phyloP scores from a whole-genome alignment of 2,888 invertebrate species.

The Drosophila falleni region DNA sequence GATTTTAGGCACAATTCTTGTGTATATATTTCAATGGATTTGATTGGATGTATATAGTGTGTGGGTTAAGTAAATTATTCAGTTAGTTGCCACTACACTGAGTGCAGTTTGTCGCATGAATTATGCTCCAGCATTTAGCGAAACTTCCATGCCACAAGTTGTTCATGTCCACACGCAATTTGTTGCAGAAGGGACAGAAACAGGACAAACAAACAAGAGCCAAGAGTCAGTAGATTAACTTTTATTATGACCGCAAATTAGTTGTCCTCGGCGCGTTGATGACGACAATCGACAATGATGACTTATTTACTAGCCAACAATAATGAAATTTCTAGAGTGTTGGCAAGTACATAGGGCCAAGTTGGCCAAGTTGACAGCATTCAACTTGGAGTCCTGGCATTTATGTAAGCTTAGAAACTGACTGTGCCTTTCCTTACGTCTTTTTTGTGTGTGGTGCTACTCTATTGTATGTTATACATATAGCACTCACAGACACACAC shows the following conservation, averaged over 20 bases:
- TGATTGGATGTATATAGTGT: too few relatives aligned
- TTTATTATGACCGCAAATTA: constrained; percentile 84
- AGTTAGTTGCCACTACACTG: not conserved
- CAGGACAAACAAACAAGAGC: constrained; percentile 31
- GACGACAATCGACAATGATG: constrained; percentile 81
- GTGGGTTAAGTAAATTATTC: not conserved
- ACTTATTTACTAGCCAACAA: constrained; percentile 73
- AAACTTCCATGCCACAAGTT: constrained; percentile 9
- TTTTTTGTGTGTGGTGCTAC: constrained; percentile 56
- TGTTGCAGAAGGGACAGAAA: constrained; percentile 40
- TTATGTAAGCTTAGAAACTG: constrained; percentile 49
- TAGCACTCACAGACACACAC: constrained; percentile 21
- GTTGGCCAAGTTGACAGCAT: constrained; percentile 47
- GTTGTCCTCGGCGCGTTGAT: constrained; percentile 81
- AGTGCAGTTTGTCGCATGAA: not conserved
- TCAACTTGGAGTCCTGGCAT: constrained; percentile 15
- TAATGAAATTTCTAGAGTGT: constrained; percentile 37
- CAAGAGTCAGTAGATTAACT: constrained; percentile 83
- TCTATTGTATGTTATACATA: constrained; percentile 61
- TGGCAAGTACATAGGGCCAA: constrained; percentile 47
- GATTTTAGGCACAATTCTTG: too few relatives aligned
- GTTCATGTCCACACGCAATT: constrained; percentile 44
- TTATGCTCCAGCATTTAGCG: constrained; percentile 9
- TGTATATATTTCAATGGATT: too few relatives aligned
- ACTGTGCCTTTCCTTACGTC: constrained; percentile 63